Evolutionary conservation across 1,140 invertebrate species (phyloP).

Genomic region (Elymnias hypermnestra): DNA sequence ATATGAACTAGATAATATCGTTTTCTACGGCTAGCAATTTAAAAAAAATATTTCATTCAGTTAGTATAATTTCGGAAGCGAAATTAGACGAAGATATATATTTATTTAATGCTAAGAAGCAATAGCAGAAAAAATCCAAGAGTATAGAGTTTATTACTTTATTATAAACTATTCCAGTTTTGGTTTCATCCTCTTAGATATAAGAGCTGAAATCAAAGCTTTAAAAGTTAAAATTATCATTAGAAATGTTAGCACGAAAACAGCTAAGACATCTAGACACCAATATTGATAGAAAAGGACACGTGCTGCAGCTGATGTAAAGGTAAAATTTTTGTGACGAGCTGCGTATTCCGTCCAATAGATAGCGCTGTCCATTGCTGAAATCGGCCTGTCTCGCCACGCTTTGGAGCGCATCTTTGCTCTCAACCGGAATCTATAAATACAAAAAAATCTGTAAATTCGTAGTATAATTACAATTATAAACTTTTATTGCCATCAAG

Average conservation of each 20-base stretch:
- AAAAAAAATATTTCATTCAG: too few relatives aligned
- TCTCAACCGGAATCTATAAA: conserved; percentile 46
- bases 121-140: neutral
- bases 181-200: neutral
- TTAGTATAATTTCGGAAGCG: too few relatives aligned
- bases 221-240: neutral
- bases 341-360: conserved; percentile 77
- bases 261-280: conserved; percentile 36
- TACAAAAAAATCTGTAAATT: conserved; percentile 6
- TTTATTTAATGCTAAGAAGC: too few relatives aligned
- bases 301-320: conserved; percentile 42
- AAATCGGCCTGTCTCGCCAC: conserved; percentile 74
- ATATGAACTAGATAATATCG: too few relatives aligned
- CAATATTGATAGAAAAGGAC: too few relatives aligned
- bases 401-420: conserved; percentile 73
- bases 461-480: too few relatives aligned
- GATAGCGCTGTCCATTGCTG: conserved; percentile 71
- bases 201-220: neutral
- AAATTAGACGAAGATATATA: too few relatives aligned
- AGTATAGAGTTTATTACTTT: neutral
- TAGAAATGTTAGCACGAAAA: conserved; percentile 14
- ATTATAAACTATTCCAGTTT: neutral
- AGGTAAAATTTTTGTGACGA: conserved; percentile 63
- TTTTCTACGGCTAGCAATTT: too few relatives aligned
- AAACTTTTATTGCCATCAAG: too few relatives aligned